A percentile compares a stretch with the other conserved stretches of the same genome.
Evolutionary conservation across 2,888 invertebrate genomes (phyloP).

Genomic region (Troglohyphantes excavatus): DNA sequence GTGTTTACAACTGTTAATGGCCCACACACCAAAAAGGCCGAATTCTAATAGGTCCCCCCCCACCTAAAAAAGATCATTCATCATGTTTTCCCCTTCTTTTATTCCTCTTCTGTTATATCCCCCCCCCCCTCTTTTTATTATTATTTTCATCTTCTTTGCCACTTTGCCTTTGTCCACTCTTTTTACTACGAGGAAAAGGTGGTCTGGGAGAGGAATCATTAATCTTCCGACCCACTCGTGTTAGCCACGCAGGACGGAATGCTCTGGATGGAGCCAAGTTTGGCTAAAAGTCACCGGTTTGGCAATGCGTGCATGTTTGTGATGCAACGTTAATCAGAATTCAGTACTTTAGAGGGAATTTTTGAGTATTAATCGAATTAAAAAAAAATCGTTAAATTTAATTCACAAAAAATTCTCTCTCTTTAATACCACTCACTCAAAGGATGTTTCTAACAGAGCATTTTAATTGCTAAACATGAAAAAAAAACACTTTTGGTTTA

Average conservation of each 20-base stretch:
- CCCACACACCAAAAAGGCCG: conserved; percentile 58
- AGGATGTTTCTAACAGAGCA: too few species aligned
- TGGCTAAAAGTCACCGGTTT: not conserved
- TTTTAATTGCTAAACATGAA: too few species aligned
- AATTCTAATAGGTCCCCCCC: conserved; percentile 47
- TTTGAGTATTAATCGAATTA: too few species aligned
- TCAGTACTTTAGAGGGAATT: too few species aligned
- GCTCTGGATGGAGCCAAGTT: not conserved
- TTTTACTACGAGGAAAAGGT: conserved; percentile 53
- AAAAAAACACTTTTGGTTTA: too few species aligned
- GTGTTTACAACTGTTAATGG: conserved; percentile 75
- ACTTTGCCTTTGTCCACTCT: conserved; percentile 54
- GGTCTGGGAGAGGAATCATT: conserved; percentile 67
- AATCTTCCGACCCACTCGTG: conserved; percentile 64
- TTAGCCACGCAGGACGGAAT: conserved; percentile 53
- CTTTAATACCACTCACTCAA: too few species aligned
- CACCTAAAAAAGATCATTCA: conserved; percentile 49
- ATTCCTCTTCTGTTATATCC: not conserved
- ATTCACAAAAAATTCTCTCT: too few species aligned
- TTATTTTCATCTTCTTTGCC: conserved; percentile 39
- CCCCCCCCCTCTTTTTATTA: conserved; percentile 5
- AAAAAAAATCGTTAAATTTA: too few species aligned
- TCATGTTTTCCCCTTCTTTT: conserved; percentile 42
- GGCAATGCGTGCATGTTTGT: too few species aligned
- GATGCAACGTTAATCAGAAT: too few species aligned